Conservation (phyloP, 2,113 vertebrate species). For the Oxygymnocypris stewartii region DNA sequence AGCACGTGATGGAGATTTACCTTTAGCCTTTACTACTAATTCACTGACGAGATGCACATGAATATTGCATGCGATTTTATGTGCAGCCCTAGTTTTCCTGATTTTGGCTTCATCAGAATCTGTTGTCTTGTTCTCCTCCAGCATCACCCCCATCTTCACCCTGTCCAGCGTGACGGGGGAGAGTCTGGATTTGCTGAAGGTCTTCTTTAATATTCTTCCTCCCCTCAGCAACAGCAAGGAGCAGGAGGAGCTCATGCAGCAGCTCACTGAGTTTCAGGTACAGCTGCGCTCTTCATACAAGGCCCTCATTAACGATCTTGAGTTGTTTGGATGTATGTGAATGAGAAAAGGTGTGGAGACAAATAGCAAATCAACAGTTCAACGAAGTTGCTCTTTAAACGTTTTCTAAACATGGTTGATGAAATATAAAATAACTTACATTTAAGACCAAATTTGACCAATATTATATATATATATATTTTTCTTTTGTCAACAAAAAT, state of each 20-base stretch:
- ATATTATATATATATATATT: too few relatives aligned
- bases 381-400: neutral
- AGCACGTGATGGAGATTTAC: too few relatives aligned
- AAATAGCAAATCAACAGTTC: too few relatives aligned
- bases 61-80: too few relatives aligned
- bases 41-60: too few relatives aligned
- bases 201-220: conserved; percentile 96
- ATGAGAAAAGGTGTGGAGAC: too few relatives aligned
- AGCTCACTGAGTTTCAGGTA: conserved; percentile 97
- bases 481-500: too few relatives aligned
- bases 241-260: conserved; percentile 98
- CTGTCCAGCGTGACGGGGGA: conserved; percentile 95
- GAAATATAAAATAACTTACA: too few relatives aligned
- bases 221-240: conserved; percentile 97
- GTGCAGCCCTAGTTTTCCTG: too few relatives aligned
- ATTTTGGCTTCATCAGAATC: neutral
- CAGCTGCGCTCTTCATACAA: neutral
- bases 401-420: too few relatives aligned
- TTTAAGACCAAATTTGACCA: too few relatives aligned
- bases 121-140: conserved; percentile 58
- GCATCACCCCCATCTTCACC: conserved; percentile 96
- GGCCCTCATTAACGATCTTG: neutral
- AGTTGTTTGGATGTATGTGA: neutral
- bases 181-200: conserved; percentile 92
- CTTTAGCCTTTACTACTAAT: too few relatives aligned